Base-by-base conservation (phyloP, 2,888 invertebrate genomes). In the Thelaira solivaga region DNA sequence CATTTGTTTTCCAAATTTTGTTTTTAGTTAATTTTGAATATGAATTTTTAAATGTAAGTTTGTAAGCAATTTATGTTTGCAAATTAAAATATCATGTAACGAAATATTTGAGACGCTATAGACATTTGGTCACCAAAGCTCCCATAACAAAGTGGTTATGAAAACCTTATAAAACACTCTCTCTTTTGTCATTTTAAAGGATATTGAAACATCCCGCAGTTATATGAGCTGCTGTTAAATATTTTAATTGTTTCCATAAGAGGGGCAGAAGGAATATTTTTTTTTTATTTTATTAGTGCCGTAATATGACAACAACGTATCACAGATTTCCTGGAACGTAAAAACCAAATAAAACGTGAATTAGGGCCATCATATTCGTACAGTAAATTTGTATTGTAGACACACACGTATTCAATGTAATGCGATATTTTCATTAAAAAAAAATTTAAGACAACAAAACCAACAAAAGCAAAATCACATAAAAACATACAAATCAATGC, bases 141-240 rank as follows among this genome's bases (percentile, higher is more conserved):
- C 31, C 36, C 31, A 41, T 11, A 29, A 41, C 13, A 24, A 57
- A 57, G 43, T 26, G 51, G 47, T 67, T 47, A 51, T 22, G n/a
- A 47, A 55, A 65, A 22, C 24, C 4, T 20, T 22, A n/a, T 24
- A 53, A 64, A 18, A 55, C 10, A 22, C 26, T 29, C 26, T 65
- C n/a, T 39, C 11, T 49, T 24, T 22, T 10, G 4, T 4, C 6
- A 4, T 11, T 61, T 61, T 20, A 5, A 55, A 45, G 62, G 45
- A 57, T 57, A 61, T 68, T 64, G 47, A 34, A 55, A 61, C 36
- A 53, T 78, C 78, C 78, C 69, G 69, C 59, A 78, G 74, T 73
- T 69, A 78, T 69, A 59, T 53, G 78, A 78, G 55, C 61, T 59
- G 20, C 43, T 36, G 11, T 29, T 55, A 22, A 18, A 1, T 4